phyloP scores from a whole-genome alignment of 2,797 vertebrate species.

The Micromesistius poutassou region DNA sequence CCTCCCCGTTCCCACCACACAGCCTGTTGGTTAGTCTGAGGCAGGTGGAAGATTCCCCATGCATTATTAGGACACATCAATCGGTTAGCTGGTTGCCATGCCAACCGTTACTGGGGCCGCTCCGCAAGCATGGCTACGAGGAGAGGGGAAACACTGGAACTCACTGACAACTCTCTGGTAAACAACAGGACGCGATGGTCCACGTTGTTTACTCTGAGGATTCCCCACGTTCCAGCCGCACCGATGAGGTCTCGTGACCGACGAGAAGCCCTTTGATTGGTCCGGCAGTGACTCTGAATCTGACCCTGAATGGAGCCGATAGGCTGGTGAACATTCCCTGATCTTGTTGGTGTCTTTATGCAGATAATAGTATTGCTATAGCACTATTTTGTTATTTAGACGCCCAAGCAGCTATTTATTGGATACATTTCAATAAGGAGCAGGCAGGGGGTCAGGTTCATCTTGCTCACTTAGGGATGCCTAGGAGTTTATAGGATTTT shows the following conservation, averaged over 20 bases:
- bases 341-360: no score
- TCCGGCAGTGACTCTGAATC: background rate
- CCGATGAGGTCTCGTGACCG: background rate
- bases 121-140: no score
- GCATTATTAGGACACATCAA: background rate
- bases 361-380: no score
- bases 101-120: background rate
- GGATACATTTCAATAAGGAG: no score
- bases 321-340: no score
- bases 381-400: background rate
- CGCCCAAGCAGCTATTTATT: background rate
- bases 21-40: no score
- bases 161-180: background rate
- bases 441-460: no score
- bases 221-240: background rate
- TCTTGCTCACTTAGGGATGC: no score
- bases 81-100: constrained; percentile 1
- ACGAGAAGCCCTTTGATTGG: background rate
- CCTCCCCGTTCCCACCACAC: no score
- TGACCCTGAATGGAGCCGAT: background rate
- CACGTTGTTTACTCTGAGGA: background rate
- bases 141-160: no score
- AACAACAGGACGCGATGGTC: background rate
- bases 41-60: background rate
- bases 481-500: no score